These are phyloP conservation scores for Elachura formosa DNA, from an alignment of 2,113 vertebrate genomes.

Conservation along the genomic window DNA sequence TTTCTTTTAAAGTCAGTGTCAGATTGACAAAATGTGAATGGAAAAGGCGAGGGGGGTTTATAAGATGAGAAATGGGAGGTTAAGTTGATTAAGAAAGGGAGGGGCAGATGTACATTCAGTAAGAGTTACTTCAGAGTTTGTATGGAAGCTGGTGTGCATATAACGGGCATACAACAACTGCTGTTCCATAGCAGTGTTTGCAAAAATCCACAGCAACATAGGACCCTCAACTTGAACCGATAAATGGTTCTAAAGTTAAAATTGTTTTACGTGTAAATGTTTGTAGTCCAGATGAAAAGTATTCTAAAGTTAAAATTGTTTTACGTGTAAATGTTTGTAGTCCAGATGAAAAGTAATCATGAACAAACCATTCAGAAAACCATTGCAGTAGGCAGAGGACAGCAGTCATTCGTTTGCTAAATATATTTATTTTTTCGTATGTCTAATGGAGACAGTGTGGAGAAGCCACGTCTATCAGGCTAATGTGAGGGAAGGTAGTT, in stretches of 20 bases:
- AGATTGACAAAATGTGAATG: neutral
- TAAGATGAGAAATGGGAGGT: neutral
- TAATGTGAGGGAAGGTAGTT: neutral
- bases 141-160: neutral
- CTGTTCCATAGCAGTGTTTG: neutral
- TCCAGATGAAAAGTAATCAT: neutral
- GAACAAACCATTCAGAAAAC: neutral
- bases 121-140: neutral
- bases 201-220: neutral
- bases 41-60: neutral
- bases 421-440: neutral
- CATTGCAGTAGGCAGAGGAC: neutral
- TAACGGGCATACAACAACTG: no score
- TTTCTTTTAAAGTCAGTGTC: neutral
- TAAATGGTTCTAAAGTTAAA: neutral
- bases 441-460: neutral
- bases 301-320: neutral
- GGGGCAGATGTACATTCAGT: neutral
- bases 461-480: neutral
- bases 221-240: neutral
- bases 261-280: neutral
- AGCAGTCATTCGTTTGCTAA: neutral
- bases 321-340: neutral
- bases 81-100: neutral
- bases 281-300: neutral